A percentile compares a stretch with the other conserved stretches of the same genome.
phyloP scores from a whole-genome alignment of 2,113 vertebrate genomes.

The Platycercus adscitus region DNA sequence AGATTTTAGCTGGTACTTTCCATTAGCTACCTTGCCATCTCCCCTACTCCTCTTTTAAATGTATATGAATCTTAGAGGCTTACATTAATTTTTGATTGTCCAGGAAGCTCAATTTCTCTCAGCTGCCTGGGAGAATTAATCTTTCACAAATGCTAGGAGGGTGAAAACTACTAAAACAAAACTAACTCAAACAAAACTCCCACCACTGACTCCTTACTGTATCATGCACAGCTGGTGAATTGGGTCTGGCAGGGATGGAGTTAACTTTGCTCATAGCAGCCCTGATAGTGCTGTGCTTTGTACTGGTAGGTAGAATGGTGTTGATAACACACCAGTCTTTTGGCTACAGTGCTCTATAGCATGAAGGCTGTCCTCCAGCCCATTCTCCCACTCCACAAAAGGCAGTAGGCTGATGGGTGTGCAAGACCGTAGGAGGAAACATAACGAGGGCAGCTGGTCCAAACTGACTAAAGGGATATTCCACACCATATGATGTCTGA shows the following conservation, averaged over 20 bases:
- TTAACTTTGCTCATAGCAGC: background rate
- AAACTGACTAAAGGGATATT: background rate
- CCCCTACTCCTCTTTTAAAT: background rate
- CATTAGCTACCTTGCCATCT: background rate
- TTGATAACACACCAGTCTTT: background rate
- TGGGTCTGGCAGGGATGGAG: background rate
- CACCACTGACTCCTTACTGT: background rate
- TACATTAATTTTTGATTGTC: background rate
- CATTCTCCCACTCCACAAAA: background rate
- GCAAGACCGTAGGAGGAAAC: background rate
- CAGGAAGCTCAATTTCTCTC: background rate
- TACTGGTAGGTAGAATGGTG: background rate
- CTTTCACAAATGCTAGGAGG: background rate
- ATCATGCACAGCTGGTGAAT: background rate
- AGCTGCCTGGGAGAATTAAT: background rate
- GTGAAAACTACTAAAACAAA: background rate
- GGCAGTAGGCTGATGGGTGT: background rate
- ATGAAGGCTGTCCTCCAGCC: background rate
- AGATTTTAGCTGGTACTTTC: background rate
- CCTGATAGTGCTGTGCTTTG: background rate
- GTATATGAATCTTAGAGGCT: background rate
- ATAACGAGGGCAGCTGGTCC: background rate
- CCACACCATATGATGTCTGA: background rate
- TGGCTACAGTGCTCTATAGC: background rate
- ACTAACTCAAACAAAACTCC: background rate